Evolutionary conservation across 2,797 vertebrate species (phyloP), one percentile per base, ranked within the genome.

Genomic region (Pelodytes ibericus): DNA sequence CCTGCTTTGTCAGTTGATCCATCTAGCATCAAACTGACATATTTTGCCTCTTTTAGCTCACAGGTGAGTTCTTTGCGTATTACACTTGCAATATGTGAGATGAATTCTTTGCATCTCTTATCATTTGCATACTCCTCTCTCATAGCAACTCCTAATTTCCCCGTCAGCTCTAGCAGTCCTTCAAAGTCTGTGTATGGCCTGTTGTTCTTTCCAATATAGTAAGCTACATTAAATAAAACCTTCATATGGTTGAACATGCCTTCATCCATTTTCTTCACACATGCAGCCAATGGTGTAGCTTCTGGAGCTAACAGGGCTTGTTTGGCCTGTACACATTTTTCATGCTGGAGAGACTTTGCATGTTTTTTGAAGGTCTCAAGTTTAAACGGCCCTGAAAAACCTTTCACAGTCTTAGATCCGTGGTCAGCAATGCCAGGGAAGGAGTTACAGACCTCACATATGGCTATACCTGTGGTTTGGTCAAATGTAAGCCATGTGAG

Each of bases 351-450:
- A 22, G 57, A 27, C 57, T 26, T 59, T 26, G 11, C 57, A 27
- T 26, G 5, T 9, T 56, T 59, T 59, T 59, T 22, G 4, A 56
- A 44, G 9, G 41, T n/a, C n/a, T n/a, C n/a, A n/a, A n/a, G n/a
- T n/a, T n/a, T n/a, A n/a, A n/a, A n/a, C n/a, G n/a, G 41, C 41
- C n/a, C 41, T 44, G 41, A 44, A 44, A 44, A 44, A 3, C 41
- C 41, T 16, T 1, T 2, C 1, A 16, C 41, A 44, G 3, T 3
- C 41, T 44, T 44, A 44, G 51, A 56, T 56, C 2, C 24, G 9
- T 56, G 51, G 51, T 56, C 62, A 24, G 10, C 59, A 61, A 72
- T 63, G 56, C n/a, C 39, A 33, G 69, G 59, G 64, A 30, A 39
- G 22, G 68, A 22, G n/a, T 15, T 20, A 56, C 51, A 56, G 24